Conservation (phyloP, 37 sponge, comb jelly and placozoan species). For the Halichondria panicea region DNA sequence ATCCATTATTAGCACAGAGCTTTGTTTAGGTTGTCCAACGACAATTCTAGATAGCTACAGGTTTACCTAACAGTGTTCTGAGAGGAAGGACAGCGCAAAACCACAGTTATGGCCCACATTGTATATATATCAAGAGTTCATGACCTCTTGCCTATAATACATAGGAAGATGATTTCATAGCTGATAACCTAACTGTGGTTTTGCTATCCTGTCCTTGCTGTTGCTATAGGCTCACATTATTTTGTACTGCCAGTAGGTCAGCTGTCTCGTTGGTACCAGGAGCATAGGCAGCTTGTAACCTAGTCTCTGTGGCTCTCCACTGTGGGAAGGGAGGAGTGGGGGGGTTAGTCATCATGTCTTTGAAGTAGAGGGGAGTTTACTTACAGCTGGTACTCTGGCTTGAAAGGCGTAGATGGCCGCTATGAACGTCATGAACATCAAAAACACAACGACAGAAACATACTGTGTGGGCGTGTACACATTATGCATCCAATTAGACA, state of each 20-base stretch:
- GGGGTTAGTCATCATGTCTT: not conserved
- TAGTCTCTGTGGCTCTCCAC: not conserved
- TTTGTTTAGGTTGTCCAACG: too few relatives aligned
- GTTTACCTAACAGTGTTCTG: not conserved
- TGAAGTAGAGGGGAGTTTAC: not conserved
- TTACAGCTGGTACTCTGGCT: conserved; percentile 25
- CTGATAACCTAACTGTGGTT: too few relatives aligned
- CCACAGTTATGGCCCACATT: not conserved
- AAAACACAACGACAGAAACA: not conserved
- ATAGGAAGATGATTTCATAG: too few relatives aligned
- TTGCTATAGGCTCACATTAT: not conserved
- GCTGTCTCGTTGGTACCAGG: not conserved
- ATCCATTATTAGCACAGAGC: too few relatives aligned
- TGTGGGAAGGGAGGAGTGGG: not conserved
- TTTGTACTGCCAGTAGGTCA: not conserved
- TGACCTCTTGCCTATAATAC: too few relatives aligned
- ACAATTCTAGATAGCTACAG: too few relatives aligned
- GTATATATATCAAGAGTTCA: not conserved
- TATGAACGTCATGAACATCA: conserved; percentile 32
- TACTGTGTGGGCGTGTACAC: conserved; percentile 31
- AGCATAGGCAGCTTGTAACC: not conserved
- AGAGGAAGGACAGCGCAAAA: not conserved
- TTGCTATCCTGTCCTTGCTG: too few relatives aligned
- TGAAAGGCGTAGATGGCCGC: conserved; percentile 32
- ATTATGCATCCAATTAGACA: too few relatives aligned